Conservation (phyloP, 2,113 vertebrate genomes). For the Tachycineta bicolor region DNA sequence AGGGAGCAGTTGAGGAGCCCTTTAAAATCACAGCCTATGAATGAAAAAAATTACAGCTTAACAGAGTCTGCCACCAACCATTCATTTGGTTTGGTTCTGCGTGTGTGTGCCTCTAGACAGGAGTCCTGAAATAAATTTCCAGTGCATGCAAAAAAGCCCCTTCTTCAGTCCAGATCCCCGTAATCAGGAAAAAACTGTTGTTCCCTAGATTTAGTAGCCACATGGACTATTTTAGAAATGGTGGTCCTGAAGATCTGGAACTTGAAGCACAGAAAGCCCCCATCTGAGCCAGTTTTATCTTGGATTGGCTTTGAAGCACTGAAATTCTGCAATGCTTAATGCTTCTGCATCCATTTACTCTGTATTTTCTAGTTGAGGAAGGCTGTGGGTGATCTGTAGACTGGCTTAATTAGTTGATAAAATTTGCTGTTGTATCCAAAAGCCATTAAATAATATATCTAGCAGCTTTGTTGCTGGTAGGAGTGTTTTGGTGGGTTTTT, state of each 20-base stretch:
- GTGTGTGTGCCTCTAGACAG: neutral
- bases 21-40: neutral
- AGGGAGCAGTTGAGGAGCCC: neutral
- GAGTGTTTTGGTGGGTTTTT: neutral
- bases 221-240: neutral
- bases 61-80: neutral
- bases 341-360: rapidly evolving
- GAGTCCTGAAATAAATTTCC: neutral
- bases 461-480: neutral
- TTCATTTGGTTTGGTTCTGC: neutral
- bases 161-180: too few species aligned
- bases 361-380: neutral
- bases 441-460: neutral
- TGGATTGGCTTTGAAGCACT: neutral
- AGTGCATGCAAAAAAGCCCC: neutral
- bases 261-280: neutral
- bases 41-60: neutral
- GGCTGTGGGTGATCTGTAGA: neutral
- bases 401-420: neutral
- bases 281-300: neutral
- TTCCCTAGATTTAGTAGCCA: neutral
- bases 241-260: neutral
- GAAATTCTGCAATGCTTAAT: neutral
- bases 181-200: neutral
- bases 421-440: neutral